Conservation (phyloP, 2,888 invertebrate species). For the Operophtera brumata region DNA sequence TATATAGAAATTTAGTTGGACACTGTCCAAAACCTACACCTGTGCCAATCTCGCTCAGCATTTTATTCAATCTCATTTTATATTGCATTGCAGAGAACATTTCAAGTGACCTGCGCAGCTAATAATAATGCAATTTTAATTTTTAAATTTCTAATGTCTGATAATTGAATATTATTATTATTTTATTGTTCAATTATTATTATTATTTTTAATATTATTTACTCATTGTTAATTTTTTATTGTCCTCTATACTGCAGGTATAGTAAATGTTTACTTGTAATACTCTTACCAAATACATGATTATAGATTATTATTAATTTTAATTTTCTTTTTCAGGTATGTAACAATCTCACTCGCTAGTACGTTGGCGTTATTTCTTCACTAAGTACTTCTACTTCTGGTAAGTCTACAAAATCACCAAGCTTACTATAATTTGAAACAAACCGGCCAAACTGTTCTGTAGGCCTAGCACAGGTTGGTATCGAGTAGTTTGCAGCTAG, state of each 20-base stretch:
- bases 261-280: too few relatives aligned
- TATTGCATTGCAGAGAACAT: slow-evolving; percentile 5
- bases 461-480: too few relatives aligned
- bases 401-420: slow-evolving; percentile 6
- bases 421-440: neutral
- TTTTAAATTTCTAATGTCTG: too few relatives aligned
- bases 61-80: slow-evolving; percentile 4
- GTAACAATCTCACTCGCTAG: neutral
- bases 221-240: too few relatives aligned
- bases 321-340: slow-evolving; percentile 19
- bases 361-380: neutral
- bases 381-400: slow-evolving; percentile 2
- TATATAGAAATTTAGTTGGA: slow-evolving; percentile 14
- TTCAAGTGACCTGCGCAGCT: slow-evolving; percentile 8
- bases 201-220: too few relatives aligned
- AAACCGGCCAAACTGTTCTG: neutral
- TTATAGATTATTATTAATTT: too few relatives aligned
- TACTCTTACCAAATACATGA: too few relatives aligned
- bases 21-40: slow-evolving; percentile 11
- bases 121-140: too few relatives aligned
- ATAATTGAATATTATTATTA: too few relatives aligned
- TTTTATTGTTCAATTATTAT: too few relatives aligned
- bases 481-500: too few relatives aligned
- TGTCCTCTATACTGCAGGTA: too few relatives aligned
- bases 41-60: slow-evolving; percentile 5